Base-by-base conservation (phyloP, 2,797 vertebrate genomes). In the Enteromius trimaculatus region DNA sequence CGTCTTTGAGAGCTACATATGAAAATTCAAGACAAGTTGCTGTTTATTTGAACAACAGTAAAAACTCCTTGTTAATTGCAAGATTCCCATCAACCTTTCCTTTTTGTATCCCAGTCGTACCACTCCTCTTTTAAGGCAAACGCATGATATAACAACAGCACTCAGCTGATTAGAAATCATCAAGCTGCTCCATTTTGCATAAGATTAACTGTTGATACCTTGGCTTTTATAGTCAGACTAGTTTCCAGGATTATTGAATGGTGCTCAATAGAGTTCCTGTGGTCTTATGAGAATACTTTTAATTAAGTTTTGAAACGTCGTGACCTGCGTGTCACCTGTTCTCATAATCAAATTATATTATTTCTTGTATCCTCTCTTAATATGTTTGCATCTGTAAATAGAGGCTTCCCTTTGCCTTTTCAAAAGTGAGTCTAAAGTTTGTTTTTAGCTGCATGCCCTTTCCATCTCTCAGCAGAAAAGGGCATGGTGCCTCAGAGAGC, bases 361-460 rank as follows among this genome's bases (percentile, higher is more conserved):
- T 55, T n/a, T 82, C 31, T 39, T 37, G 69, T 34, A 51, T 81
- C 42, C 70, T n/a, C 17, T 21, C 9, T 55, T 42, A 58, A 77
- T 55, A 64, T 47, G 39, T 65, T 44, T 47, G 13, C 23, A 29
- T 66, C 74, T 60, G 47, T 79, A 74, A 81, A 83, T 17, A 82
- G 64, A 68, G 26, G 39, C 60, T 34, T 34, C 62, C 64, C 16
- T 66, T 82, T 82, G 76, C 71, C 80, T 68, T 17, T 65, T 84
- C 66, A 83, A 85, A 85, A 81, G 60, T 42, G 47, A 85, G 86
- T 64, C 66, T 87, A 87, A 86, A 88, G 86, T 89, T 89, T 88
- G 81, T 90, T 87, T 88, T 90, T 85, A 92, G 92, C 88, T 89
- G 76, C 49, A 51, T 91, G 88, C 83, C 88, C 90, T 92, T 92